Conservation (phyloP, 2,888 invertebrate species). For the Andrena camellia region DNA sequence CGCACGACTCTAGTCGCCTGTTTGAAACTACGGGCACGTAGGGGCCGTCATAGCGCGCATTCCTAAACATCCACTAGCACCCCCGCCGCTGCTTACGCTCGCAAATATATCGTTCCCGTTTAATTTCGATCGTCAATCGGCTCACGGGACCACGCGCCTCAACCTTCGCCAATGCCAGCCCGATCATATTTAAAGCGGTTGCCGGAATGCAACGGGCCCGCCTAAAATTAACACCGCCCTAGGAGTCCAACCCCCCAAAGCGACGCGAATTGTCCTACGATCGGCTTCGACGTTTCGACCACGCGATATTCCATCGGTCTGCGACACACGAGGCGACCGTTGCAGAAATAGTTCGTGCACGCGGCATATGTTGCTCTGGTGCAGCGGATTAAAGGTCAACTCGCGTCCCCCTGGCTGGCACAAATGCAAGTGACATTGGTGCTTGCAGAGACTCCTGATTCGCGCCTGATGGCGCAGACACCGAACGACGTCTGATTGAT, state of each 20-base stretch:
- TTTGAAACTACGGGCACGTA: slow-evolving; percentile 12
- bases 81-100: neutral
- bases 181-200: neutral
- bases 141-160: slow-evolving; percentile 8
- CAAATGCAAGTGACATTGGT: neutral
- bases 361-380: neutral
- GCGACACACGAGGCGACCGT: neutral
- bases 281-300: neutral
- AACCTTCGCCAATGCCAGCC: slow-evolving; percentile 26
- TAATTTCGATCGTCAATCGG: slow-evolving; percentile 11
- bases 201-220: neutral
- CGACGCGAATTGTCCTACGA: neutral
- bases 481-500: no score
- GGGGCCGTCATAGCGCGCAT: neutral
- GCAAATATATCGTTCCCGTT: slow-evolving; percentile 3
- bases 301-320: neutral
- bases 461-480: neutral
- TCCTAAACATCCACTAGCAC: neutral
- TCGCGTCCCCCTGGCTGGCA: neutral
- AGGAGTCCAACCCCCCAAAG: no score
- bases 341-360: neutral
- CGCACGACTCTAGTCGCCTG: slow-evolving; percentile 18
- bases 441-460: neutral
- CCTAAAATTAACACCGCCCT: slow-evolving; percentile 28
- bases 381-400: neutral